Conservation (phyloP, 30 jellyfish, hydroid and myxozoan genomes). For the Hydractinia echinata region DNA sequence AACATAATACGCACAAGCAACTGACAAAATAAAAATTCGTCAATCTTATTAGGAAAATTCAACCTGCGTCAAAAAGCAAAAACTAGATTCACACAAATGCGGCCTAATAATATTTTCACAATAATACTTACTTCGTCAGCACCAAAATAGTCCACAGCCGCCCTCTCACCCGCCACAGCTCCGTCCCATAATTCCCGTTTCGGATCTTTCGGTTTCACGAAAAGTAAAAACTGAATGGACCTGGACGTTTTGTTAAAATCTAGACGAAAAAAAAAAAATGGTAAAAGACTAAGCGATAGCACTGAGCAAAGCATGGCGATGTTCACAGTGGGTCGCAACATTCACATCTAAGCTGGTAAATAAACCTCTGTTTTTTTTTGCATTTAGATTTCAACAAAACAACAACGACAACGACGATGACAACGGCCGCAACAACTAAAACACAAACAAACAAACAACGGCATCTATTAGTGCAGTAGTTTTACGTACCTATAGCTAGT, state of each 20-base stretch:
- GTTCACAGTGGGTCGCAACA: neutral
- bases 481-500: conserved; percentile 42
- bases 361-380: too few species aligned
- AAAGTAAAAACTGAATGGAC: conserved; percentile 20
- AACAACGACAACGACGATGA: too few species aligned
- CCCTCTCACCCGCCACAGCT: conserved; percentile 71
- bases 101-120: neutral
- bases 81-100: neutral
- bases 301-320: too few species aligned
- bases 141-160: conserved; percentile 76
- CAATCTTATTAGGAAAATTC: too few species aligned
- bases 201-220: conserved; percentile 70
- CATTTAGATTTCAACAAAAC: too few species aligned
- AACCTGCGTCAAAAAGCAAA: too few species aligned
- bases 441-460: neutral
- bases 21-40: too few species aligned
- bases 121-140: conserved; percentile 92
- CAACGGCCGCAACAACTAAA: conserved; percentile 1
- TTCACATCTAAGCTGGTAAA: too few species aligned
- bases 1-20: too few species aligned
- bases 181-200: conserved; percentile 97
- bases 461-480: neutral
- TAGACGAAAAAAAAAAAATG: neutral
- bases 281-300: too few species aligned
- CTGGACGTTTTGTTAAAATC: conserved; percentile 29